Percentiles rank a stretch among this genome's conserved stretches.
Conservation (phyloP, 2,888 invertebrate species). For the Melipona bicolor region DNA sequence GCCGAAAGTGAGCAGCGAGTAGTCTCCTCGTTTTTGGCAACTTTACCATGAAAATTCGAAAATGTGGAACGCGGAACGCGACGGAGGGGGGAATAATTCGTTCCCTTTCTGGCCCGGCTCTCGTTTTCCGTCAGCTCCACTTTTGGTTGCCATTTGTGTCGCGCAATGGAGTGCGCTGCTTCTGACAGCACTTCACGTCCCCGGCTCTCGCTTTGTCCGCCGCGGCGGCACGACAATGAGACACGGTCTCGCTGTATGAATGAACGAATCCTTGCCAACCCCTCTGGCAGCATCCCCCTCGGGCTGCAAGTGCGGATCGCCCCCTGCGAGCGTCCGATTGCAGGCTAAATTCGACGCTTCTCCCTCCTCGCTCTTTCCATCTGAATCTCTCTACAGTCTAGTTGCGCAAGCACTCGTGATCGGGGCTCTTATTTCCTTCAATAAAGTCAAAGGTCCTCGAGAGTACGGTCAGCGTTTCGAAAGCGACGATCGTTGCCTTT, state of each 20-base stretch:
- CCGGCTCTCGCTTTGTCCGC: constrained; percentile 63
- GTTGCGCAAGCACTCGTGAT: constrained; percentile 36
- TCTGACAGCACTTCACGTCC: constrained; percentile 70
- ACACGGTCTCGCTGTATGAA: constrained; percentile 65
- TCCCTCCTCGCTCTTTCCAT: neutral
- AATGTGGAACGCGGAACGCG: neutral
- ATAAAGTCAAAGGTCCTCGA: constrained; percentile 67
- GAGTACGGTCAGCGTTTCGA: constrained; percentile 51
- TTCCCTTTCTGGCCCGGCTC: constrained; percentile 32
- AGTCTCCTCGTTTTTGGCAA: too few relatives aligned
- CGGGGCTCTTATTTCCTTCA: constrained; percentile 56
- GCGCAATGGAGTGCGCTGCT: constrained; percentile 70
- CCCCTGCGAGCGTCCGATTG: constrained; percentile 23
- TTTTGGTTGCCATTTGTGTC: constrained; percentile 73
- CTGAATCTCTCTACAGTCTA: neutral
- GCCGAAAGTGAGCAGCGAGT: neutral
- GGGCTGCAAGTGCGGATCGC: constrained; percentile 25
- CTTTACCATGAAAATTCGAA: constrained; percentile 1
- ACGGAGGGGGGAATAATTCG: constrained; percentile 24
- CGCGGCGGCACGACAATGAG: constrained; percentile 60
- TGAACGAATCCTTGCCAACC: constrained; percentile 69
- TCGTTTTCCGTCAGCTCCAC: constrained; percentile 63
- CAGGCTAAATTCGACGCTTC: constrained; percentile 25
- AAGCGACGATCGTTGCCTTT: constrained; percentile 37
- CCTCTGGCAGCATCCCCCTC: constrained; percentile 53